phyloP scores from a whole-genome alignment of 2,113 vertebrate genomes.

The Desmodus rotundus region DNA sequence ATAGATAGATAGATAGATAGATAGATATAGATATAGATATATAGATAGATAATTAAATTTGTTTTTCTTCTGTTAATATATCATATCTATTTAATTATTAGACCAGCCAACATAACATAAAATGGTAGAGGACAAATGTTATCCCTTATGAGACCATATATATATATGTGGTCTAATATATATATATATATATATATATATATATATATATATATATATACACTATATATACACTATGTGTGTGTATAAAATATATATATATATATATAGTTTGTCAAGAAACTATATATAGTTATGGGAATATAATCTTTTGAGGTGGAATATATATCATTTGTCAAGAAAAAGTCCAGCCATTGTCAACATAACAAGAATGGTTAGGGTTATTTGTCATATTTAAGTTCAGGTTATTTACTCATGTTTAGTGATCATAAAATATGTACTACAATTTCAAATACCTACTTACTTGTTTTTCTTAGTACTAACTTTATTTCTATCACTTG shows the following conservation, averaged over 20 bases:
- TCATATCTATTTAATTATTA: not conserved
- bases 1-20: not conserved
- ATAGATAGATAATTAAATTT: not conserved
- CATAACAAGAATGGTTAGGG: not conserved
- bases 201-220: not conserved
- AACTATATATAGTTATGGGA: no score
- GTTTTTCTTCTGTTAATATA: not conserved
- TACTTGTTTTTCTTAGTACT: not conserved
- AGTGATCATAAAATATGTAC: not conserved
- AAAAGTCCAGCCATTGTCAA: no score
- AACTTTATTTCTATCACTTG: not conserved
- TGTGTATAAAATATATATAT: no score
- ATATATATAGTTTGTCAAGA: not conserved
- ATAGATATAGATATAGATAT: not conserved
- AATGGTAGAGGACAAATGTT: not conserved
- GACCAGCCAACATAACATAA: not conserved
- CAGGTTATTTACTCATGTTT: not conserved
- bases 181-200: not conserved
- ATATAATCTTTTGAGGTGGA: no score
- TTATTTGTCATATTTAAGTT: not conserved
- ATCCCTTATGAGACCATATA: not conserved
- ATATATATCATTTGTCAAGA: no score
- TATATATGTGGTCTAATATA: no score
- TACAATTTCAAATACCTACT: not conserved
- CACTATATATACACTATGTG: no score